A percentile compares a stretch with the other conserved stretches of the same genome.
These are phyloP conservation scores for Raphicerus campestris DNA, from an alignment of 2,113 vertebrate genomes.

Conservation along the genomic window DNA sequence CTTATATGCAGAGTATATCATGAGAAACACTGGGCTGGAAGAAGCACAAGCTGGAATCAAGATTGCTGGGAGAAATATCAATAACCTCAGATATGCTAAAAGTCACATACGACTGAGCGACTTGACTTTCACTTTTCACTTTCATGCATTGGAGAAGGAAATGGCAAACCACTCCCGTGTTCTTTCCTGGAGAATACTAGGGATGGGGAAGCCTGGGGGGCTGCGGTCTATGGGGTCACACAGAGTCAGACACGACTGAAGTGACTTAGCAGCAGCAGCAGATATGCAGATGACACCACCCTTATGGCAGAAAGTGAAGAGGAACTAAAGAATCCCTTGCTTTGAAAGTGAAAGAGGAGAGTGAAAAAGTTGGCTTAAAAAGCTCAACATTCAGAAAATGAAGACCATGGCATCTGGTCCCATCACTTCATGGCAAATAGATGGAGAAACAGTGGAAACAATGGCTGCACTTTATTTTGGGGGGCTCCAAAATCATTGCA, in stretches of 20 bases:
- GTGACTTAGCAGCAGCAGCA: neutral
- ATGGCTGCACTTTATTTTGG: neutral
- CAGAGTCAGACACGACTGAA: too few relatives aligned
- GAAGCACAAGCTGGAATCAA: neutral
- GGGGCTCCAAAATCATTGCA: neutral
- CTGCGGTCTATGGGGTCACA: too few relatives aligned
- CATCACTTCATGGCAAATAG: neutral
- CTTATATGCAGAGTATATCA: neutral
- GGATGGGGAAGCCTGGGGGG: too few relatives aligned
- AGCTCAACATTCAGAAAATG: neutral
- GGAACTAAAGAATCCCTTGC: neutral
- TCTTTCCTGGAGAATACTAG: too few relatives aligned
- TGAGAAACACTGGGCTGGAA: neutral
- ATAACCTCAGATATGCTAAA: neutral
- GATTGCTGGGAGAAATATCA: neutral
- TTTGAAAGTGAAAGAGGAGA: neutral
- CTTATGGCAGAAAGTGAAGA: neutral
- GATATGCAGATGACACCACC: neutral
- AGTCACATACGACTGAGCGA: too few relatives aligned
- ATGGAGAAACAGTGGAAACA: neutral
- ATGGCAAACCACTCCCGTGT: too few relatives aligned
- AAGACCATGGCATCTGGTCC: rapidly evolving
- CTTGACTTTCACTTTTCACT: too few relatives aligned
- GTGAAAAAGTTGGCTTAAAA: neutral
- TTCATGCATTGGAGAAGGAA: too few relatives aligned